Percentiles rank a stretch among this genome's conserved stretches.
Conservation (phyloP, 2,113 vertebrate species). For the Passerina amoena region DNA sequence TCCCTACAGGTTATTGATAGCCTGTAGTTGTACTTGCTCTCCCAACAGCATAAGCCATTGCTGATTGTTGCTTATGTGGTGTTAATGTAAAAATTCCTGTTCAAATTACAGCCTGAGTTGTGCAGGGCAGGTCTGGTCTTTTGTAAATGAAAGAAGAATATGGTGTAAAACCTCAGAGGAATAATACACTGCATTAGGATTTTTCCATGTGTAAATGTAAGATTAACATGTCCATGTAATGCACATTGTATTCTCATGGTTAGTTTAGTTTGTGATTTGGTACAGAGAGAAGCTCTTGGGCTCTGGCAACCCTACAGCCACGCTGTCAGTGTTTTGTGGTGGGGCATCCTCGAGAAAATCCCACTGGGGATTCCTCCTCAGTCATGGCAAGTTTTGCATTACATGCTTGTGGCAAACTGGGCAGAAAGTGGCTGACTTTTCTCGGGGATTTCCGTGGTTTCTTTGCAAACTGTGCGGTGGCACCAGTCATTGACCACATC, state of each 20-base stretch:
- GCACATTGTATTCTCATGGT: background rate
- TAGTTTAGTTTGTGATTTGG: background rate
- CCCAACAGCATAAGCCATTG: background rate
- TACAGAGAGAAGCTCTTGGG: background rate
- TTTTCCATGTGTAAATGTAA: background rate
- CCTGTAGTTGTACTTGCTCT: background rate
- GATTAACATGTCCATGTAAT: background rate
- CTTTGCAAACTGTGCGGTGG: background rate
- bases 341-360: background rate
- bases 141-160: background rate
- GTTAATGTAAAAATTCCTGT: background rate
- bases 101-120: background rate
- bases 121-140: background rate
- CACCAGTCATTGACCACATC: background rate
- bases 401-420: background rate
- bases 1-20: background rate
- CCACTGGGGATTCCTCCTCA: background rate
- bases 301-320: background rate
- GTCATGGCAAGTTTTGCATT: background rate
- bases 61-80: background rate
- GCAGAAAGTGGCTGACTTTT: background rate
- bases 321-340: accelerated
- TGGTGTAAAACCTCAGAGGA: background rate
- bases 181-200: background rate
- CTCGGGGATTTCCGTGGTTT: background rate